A percentile compares a stretch with the other conserved stretches of the same genome.
Evolutionary conservation across 2,113 vertebrate genomes (phyloP).

Genomic region (Neodon shergylaensis): DNA sequence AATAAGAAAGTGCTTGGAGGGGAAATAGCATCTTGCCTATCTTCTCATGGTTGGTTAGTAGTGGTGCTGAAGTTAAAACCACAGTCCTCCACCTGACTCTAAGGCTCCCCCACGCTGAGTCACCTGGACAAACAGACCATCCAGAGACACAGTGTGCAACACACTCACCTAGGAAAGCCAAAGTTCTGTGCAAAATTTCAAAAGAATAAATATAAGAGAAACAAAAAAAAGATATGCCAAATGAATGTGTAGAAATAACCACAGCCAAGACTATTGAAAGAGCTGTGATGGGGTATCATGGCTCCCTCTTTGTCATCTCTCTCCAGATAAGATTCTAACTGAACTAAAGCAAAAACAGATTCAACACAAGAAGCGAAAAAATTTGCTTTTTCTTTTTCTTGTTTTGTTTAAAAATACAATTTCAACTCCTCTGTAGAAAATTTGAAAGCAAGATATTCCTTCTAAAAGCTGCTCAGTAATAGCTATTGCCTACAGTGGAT

Average conservation of each 20-base stretch:
- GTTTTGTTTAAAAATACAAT: background rate
- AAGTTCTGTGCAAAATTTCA: background rate
- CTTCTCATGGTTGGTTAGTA: background rate
- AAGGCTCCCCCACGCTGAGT: background rate
- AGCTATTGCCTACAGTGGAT: no score
- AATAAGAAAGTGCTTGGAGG: background rate
- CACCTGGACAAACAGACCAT: fast-evolving
- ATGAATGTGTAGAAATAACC: background rate
- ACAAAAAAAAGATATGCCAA: background rate
- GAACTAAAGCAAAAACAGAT: background rate
- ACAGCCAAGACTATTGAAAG: background rate
- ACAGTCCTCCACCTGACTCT: background rate
- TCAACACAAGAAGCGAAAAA: background rate
- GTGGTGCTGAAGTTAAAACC: background rate
- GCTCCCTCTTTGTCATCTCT: background rate
- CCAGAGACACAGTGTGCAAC: background rate
- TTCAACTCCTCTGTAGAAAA: background rate
- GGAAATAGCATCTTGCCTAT: background rate
- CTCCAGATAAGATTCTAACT: background rate
- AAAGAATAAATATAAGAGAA: background rate
- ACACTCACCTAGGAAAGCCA: background rate
- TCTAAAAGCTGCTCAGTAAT: background rate
- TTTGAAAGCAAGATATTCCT: background rate
- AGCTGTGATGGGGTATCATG: background rate
- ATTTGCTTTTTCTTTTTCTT: background rate